phyloP scores from a whole-genome alignment of 1,140 invertebrate species.

The Platorchestia sp. region DNA sequence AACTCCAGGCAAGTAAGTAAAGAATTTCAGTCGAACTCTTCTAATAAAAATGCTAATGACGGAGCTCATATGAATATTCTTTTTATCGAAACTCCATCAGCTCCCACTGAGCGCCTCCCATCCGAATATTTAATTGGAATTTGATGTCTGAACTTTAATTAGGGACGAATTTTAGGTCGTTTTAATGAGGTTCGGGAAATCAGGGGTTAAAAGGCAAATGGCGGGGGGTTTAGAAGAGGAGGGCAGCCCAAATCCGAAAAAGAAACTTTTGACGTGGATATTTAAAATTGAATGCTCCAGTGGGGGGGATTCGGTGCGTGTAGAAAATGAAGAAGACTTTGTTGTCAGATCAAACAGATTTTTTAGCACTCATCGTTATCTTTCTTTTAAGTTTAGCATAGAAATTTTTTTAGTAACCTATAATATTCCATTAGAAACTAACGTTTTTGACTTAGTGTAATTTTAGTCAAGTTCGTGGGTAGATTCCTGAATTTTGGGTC shows the following conservation, averaged over 20 bases:
- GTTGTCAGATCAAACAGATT: not conserved
- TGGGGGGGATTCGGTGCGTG: not conserved
- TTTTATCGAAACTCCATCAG: slow-evolving; percentile 49
- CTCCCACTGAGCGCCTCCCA: slow-evolving; percentile 18
- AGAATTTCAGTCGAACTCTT: slow-evolving; percentile 41
- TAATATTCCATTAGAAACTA: too few species aligned
- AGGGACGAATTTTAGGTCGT: slow-evolving; percentile 49
- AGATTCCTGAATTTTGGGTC: too few species aligned
- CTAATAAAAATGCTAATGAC: slow-evolving; percentile 50
- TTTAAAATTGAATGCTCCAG: not conserved
- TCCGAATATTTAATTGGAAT: slow-evolving; percentile 54
- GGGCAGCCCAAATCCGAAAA: not conserved
- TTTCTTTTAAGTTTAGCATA: too few species aligned
- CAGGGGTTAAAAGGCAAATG: slow-evolving; percentile 31
- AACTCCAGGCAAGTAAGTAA: slow-evolving; percentile 32
- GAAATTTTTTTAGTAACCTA: too few species aligned
- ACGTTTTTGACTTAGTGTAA: too few species aligned
- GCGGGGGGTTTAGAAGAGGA: not conserved
- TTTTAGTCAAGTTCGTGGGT: too few species aligned
- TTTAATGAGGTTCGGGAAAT: slow-evolving; percentile 52
- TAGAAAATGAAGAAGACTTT: not conserved
- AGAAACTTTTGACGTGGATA: not conserved
- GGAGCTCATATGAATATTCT: slow-evolving; percentile 47
- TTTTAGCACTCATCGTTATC: too few species aligned
- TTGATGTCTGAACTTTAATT: slow-evolving; percentile 56